A percentile compares a stretch with the other conserved stretches of the same genome.
phyloP scores from a whole-genome alignment of 2,797 vertebrate species.

The Rachycentron canadum region DNA sequence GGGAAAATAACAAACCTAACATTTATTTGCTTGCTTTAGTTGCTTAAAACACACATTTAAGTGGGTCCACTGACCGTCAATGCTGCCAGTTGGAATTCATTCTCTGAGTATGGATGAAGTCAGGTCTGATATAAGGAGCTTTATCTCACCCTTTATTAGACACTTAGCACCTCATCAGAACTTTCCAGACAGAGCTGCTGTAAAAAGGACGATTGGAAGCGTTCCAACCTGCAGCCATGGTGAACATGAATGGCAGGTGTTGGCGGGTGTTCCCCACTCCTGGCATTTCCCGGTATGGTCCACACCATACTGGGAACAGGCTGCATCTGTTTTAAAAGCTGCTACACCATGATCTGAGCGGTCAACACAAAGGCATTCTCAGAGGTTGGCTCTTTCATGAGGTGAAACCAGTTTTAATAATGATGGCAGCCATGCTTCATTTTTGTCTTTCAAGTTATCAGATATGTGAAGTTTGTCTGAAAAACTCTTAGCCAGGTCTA shows the following conservation, averaged over 20 bases:
- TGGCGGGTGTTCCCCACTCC: slow-evolving; percentile 60
- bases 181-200: slow-evolving; percentile 79
- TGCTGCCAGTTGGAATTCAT: slow-evolving; percentile 29
- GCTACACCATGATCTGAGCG: slow-evolving; percentile 15
- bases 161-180: slow-evolving; percentile 87
- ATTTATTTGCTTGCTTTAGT: slow-evolving; percentile 16
- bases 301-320: slow-evolving; percentile 43
- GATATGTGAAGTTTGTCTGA: slow-evolving; percentile 29
- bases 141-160: slow-evolving; percentile 82
- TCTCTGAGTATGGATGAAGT: slow-evolving; percentile 64
- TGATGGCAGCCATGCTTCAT: slow-evolving; percentile 31
- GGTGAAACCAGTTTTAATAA: slow-evolving; percentile 27
- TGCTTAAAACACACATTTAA: slow-evolving; percentile 18
- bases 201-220: slow-evolving; percentile 68
- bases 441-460: slow-evolving; percentile 46
- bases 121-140: slow-evolving; percentile 77
- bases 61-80: slow-evolving; percentile 34
- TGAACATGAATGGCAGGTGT: slow-evolving; percentile 70
- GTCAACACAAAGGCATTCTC: slow-evolving; percentile 41
- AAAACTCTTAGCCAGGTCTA: slow-evolving; percentile 24
- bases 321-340: slow-evolving; percentile 50
- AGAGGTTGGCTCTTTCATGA: slow-evolving; percentile 42
- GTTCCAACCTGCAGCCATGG: slow-evolving; percentile 73
- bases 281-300: slow-evolving; percentile 57
- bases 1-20: slow-evolving; percentile 29